phyloP scores from a whole-genome alignment of 2,113 vertebrate species.

The Sturnus vulgaris region DNA sequence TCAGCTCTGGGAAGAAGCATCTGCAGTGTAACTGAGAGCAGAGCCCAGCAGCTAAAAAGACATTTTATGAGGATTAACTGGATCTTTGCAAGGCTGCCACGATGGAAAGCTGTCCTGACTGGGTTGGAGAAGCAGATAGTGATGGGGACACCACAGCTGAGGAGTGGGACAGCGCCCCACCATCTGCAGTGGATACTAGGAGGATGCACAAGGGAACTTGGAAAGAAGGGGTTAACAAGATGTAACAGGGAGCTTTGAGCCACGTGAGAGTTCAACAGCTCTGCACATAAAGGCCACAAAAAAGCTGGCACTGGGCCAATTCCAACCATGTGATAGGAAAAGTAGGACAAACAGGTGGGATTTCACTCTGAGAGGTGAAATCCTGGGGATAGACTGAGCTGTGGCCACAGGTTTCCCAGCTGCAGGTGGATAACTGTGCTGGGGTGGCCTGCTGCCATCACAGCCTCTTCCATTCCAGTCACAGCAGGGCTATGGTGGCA shows the following conservation, averaged over 20 bases:
- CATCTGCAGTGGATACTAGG: accelerated
- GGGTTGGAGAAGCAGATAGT: not conserved
- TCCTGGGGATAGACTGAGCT: not conserved
- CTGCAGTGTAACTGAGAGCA: accelerated
- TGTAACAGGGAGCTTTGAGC: not conserved
- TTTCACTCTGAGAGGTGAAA: not conserved
- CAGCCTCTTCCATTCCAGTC: not conserved
- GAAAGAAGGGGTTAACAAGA: not conserved
- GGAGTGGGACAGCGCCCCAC: not conserved
- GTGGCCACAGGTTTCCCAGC: not conserved
- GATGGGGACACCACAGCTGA: not conserved
- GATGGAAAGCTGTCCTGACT: not conserved
- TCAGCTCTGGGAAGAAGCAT: not conserved
- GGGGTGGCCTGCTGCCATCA: not conserved
- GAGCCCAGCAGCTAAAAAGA: not conserved
- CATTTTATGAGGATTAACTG: not conserved
- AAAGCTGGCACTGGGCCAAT: not conserved
- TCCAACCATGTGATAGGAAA: not conserved
- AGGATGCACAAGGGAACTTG: too few relatives aligned
- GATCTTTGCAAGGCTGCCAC: accelerated
- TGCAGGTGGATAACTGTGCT: not conserved
- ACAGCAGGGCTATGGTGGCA: not conserved
- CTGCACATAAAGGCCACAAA: not conserved
- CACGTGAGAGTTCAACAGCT: not conserved
- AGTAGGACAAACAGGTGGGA: not conserved